A percentile compares a stretch with the other conserved stretches of the same genome.
Evolutionary conservation across 2,888 invertebrate genomes (phyloP).

Genomic region (Cheiracanthium punctorium): DNA sequence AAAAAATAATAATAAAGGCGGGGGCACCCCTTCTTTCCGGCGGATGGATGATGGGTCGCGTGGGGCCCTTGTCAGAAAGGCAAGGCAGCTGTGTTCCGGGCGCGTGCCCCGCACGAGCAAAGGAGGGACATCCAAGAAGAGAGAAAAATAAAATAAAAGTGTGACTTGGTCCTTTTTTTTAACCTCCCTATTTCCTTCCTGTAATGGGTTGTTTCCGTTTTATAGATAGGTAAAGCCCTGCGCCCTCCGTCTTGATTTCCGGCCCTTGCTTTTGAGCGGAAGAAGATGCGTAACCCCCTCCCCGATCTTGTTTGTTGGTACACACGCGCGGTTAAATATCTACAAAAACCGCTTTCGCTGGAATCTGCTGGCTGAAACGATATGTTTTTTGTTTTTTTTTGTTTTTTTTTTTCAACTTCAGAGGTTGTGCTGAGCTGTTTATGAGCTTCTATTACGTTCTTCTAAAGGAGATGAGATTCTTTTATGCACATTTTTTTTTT

Average conservation of each 20-base stretch:
- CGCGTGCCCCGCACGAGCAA: conserved; percentile 63
- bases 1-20: background rate
- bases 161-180: conserved; percentile 27
- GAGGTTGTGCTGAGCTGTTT: too few relatives aligned
- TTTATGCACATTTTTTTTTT: too few relatives aligned
- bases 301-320: conserved; percentile 7
- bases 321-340: background rate
- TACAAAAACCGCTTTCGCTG: too few relatives aligned
- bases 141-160: background rate
- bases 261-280: conserved; percentile 30
- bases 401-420: too few relatives aligned
- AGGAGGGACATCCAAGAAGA: conserved; percentile 3
- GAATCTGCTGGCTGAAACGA: too few relatives aligned
- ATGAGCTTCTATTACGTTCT: too few relatives aligned
- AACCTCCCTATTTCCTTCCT: conserved; percentile 47
- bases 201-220: conserved; percentile 67
- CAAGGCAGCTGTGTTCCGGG: conserved; percentile 50
- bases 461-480: too few relatives aligned
- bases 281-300: background rate
- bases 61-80: conserved; percentile 30
- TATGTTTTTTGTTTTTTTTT: too few relatives aligned
- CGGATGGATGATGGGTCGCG: conserved; percentile 53
- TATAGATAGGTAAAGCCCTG: conserved; percentile 23
- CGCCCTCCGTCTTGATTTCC: conserved; percentile 37
- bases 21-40: conserved; percentile 29